Evolutionary conservation across 2,113 vertebrate species (phyloP).

Genomic region (Sminthopsis crassicaudata): DNA sequence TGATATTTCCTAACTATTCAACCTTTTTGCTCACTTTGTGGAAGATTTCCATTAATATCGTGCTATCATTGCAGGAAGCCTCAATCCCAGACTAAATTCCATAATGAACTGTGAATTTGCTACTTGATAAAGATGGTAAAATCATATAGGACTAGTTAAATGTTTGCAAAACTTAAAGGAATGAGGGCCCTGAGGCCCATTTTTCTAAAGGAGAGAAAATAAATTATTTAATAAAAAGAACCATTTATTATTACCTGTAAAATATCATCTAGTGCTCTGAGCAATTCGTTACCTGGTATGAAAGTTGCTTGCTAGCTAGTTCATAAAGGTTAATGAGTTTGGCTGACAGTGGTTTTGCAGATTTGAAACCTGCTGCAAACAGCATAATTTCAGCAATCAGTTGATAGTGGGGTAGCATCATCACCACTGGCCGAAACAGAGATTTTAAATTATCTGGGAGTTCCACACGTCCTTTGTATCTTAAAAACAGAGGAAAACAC

Average conservation of each 20-base stretch:
- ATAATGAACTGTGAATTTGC: background rate
- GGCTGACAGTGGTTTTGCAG: slow-evolving; percentile 77
- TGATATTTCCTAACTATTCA: background rate
- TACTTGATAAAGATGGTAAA: background rate
- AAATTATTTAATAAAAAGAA: background rate
- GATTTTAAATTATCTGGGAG: slow-evolving; percentile 83
- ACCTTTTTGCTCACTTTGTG: background rate
- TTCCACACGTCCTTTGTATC: slow-evolving; percentile 78
- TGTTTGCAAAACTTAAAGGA: background rate
- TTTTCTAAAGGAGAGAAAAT: background rate
- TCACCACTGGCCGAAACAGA: slow-evolving; percentile 81
- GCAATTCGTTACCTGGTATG: slow-evolving; percentile 77
- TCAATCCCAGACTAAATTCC: background rate
- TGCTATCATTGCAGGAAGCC: background rate
- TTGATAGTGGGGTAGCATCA: slow-evolving; percentile 81
- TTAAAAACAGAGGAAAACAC: slow-evolving; percentile 56
- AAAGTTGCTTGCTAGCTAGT: slow-evolving; percentile 79
- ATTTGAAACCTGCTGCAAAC: slow-evolving; percentile 82
- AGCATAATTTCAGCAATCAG: slow-evolving; percentile 82
- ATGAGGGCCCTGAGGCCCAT: background rate
- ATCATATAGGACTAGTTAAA: background rate
- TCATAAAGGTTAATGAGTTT: slow-evolving; percentile 80
- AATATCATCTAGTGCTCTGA: background rate
- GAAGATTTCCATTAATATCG: background rate
- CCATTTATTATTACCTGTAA: background rate